Conservation (phyloP, 2,113 vertebrate genomes). For the Pygoscelis adeliae region DNA sequence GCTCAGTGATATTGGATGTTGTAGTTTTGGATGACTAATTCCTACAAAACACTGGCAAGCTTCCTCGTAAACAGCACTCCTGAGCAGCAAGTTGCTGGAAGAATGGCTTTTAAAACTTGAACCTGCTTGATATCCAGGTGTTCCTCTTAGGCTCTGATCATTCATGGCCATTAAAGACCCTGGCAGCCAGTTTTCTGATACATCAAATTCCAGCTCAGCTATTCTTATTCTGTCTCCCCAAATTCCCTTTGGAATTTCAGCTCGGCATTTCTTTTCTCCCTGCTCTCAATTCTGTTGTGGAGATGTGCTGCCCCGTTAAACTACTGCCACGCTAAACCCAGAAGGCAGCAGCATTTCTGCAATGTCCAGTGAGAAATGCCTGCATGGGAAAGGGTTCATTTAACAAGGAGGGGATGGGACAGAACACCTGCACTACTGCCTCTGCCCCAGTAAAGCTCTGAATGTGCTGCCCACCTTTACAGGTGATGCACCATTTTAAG, state of each 20-base stretch:
- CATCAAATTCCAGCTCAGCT: not conserved
- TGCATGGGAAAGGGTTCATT: not conserved
- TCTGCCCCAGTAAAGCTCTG: not conserved
- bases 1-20: not conserved
- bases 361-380: not conserved
- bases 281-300: not conserved
- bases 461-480: not conserved
- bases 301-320: not conserved
- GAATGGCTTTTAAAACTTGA: not conserved
- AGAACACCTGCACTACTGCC: not conserved
- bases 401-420: not conserved
- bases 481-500: not conserved
- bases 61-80: not conserved
- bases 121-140: not conserved
- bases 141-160: not conserved
- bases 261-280: not conserved
- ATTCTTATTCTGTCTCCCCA: not conserved
- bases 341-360: not conserved
- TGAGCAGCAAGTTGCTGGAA: not conserved
- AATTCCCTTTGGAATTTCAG: not conserved
- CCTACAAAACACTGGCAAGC: constrained; percentile 11
- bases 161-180: not conserved
- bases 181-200: not conserved
- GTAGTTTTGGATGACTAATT: constrained; percentile 8
- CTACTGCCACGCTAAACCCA: not conserved